A percentile compares a stretch with the other conserved stretches of the same genome.
phyloP scores from a whole-genome alignment of 2,797 vertebrate genomes.

The Epinephelus malabaricus region DNA sequence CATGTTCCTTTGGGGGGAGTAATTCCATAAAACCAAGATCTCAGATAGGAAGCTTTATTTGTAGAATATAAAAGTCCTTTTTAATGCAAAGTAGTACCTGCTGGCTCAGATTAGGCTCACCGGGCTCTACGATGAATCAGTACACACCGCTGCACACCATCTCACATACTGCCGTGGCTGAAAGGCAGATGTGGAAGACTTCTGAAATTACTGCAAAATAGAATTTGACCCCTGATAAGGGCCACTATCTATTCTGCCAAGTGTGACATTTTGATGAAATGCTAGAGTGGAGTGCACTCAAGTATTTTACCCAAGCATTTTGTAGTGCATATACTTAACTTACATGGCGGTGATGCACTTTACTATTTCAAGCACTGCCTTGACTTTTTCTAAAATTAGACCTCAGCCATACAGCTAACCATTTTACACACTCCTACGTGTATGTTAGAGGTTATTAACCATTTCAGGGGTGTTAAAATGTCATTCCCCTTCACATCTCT shows the following conservation, averaged over 20 bases:
- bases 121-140: constrained; percentile 46
- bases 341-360: neutral
- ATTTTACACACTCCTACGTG: neutral
- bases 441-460: neutral
- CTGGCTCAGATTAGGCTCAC: constrained; percentile 59
- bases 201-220: constrained; percentile 67
- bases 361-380: no score
- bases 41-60: constrained; percentile 39
- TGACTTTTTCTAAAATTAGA: no score
- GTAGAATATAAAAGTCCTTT: constrained; percentile 27
- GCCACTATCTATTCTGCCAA: constrained; percentile 61
- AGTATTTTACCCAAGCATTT: constrained; percentile 51
- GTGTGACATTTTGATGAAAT: constrained; percentile 77
- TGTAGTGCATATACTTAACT: constrained; percentile 47
- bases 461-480: no score
- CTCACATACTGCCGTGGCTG: constrained; percentile 38
- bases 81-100: constrained; percentile 57
- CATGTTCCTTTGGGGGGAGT: constrained; percentile 27
- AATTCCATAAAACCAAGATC: constrained; percentile 53
- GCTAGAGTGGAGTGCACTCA: constrained; percentile 47
- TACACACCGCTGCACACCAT: constrained; percentile 42
- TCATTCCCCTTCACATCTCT: no score
- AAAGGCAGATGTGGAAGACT: constrained; percentile 60
- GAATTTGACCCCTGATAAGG: constrained; percentile 72
- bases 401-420: neutral